A percentile compares a stretch with the other conserved stretches of the same genome.
Evolutionary conservation across 2,113 vertebrate genomes (phyloP).

Genomic region (Acrocephalus kingi): DNA sequence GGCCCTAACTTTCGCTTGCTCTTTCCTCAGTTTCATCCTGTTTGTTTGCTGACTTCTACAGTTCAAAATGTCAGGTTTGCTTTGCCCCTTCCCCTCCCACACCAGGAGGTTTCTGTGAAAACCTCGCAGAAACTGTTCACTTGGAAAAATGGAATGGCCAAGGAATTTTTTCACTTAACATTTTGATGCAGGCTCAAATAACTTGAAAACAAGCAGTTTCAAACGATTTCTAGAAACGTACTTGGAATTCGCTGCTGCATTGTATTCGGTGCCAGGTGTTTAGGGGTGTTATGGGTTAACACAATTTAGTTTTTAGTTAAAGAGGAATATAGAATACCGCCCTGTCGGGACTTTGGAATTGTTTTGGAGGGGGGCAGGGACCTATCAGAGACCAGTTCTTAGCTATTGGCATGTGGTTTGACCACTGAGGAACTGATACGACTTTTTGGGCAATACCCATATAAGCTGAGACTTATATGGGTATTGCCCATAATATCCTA

Average conservation of each 20-base stretch:
- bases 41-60: background rate
- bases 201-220: background rate
- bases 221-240: background rate
- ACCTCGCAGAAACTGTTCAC: background rate
- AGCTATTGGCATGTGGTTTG: too few species aligned
- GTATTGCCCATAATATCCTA: too few species aligned
- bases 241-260: background rate
- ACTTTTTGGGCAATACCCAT: too few species aligned
- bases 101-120: background rate
- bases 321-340: too few species aligned
- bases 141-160: background rate
- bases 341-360: too few species aligned
- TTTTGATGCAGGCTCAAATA: background rate
- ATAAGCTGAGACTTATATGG: too few species aligned
- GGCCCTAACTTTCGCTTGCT: background rate
- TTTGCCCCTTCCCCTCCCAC: background rate
- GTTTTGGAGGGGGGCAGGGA: too few species aligned
- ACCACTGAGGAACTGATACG: too few species aligned
- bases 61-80: background rate
- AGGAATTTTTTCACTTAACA: background rate
- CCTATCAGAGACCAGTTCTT: too few species aligned
- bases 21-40: background rate
- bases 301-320: too few species aligned
- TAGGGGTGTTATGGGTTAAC: too few species aligned
- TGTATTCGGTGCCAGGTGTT: background rate